A percentile compares a stretch with the other conserved stretches of the same genome.
Evolutionary conservation across 2,797 vertebrate genomes (phyloP).

Genomic region (Echeneis naucrates): DNA sequence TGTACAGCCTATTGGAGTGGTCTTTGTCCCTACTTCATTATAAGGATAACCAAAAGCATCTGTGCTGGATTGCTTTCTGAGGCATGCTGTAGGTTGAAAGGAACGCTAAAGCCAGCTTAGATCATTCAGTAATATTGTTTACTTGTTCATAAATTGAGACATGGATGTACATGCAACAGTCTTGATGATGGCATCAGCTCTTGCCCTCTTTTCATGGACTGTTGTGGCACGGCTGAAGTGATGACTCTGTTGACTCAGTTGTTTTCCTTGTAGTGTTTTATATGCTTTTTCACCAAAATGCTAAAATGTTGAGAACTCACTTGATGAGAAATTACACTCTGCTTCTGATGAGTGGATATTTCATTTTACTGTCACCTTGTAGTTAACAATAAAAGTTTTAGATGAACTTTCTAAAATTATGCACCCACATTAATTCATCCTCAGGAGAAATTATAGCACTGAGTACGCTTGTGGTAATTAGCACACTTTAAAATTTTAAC

Average conservation of each 20-base stretch:
- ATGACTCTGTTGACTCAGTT: background rate
- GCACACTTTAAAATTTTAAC: background rate
- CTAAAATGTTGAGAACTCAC: too few species aligned
- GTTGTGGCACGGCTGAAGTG: background rate
- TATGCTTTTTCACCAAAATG: too few species aligned
- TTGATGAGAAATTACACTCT: too few species aligned
- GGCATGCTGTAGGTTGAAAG: constrained; percentile 24
- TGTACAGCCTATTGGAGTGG: constrained; percentile 24
- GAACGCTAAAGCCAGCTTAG: background rate
- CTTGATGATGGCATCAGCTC: background rate
- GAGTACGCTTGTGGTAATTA: background rate
- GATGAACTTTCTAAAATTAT: background rate
- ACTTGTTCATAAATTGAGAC: constrained; percentile 6
- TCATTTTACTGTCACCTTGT: background rate
- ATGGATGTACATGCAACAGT: background rate
- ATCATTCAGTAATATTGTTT: constrained; percentile 10
- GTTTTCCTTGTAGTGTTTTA: too few species aligned
- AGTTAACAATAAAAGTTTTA: background rate
- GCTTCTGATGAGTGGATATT: background rate
- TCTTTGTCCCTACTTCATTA: constrained; percentile 64
- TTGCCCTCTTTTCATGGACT: background rate
- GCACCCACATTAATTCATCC: background rate
- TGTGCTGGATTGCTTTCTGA: constrained; percentile 51
- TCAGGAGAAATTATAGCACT: background rate
- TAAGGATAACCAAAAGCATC: constrained; percentile 71